These are phyloP conservation scores for Chelonia mydas DNA, from an alignment of 2,797 vertebrate species.

Conservation along the genomic window DNA sequence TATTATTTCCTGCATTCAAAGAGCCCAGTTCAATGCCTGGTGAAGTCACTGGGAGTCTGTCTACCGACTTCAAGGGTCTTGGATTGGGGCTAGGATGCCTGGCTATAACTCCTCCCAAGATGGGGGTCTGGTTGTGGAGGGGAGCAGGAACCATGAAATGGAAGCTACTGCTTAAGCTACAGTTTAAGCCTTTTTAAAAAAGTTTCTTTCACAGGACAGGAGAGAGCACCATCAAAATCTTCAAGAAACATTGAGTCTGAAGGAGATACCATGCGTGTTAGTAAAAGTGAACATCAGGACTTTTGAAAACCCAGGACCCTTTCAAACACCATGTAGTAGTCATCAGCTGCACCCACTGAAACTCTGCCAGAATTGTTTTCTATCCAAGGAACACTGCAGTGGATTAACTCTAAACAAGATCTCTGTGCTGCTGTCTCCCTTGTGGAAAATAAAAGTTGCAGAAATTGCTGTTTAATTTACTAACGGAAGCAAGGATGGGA, in stretches of 20 bases:
- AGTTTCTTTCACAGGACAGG: neutral
- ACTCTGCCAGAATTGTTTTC: neutral
- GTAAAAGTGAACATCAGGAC: neutral
- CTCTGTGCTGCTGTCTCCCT: neutral
- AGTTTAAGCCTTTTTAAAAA: neutral
- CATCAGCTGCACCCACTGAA: neutral
- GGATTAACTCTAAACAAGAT: neutral
- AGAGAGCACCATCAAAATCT: neutral
- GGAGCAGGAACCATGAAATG: neutral
- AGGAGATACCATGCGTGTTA: neutral
- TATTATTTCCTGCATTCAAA: neutral
- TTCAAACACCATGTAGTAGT: neutral
- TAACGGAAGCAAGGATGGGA: neutral
- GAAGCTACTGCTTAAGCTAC: neutral
- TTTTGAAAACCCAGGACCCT: neutral
- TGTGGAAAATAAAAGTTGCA: neutral
- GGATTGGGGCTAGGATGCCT: neutral
- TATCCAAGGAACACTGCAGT: neutral
- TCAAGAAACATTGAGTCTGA: neutral
- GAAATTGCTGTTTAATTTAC: neutral
- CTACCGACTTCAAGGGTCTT: neutral
- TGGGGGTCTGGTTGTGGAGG: neutral
- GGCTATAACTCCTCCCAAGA: neutral
- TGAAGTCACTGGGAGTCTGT: neutral
- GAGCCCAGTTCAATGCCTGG: neutral